Conservation (phyloP, 2,888 invertebrate species). For the Pherbina coryleti region DNA sequence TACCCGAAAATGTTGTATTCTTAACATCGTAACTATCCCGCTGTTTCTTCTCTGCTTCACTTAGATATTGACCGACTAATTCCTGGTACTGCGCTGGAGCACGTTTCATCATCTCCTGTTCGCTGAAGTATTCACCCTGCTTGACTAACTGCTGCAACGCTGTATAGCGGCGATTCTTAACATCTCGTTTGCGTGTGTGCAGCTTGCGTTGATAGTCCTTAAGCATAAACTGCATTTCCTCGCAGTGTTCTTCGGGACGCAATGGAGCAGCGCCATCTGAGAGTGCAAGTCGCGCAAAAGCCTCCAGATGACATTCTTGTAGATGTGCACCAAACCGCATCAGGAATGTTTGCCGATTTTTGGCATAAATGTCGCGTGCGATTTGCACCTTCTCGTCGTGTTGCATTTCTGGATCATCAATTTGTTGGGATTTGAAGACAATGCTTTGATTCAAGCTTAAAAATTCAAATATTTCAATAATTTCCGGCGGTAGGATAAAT, state of each 20-base stretch:
- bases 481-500: slow-evolving; percentile 48
- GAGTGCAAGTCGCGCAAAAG: slow-evolving; percentile 73
- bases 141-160: slow-evolving; percentile 81
- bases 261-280: slow-evolving; percentile 55
- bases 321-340: slow-evolving; percentile 82
- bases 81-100: slow-evolving; percentile 93
- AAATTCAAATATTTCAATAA: slow-evolving; percentile 59
- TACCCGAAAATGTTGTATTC: slow-evolving; percentile 77
- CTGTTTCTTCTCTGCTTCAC: slow-evolving; percentile 79
- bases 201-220: slow-evolving; percentile 74
- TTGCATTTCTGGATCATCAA: slow-evolving; percentile 81
- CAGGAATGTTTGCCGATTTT: slow-evolving; percentile 80
- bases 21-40: slow-evolving; percentile 74
- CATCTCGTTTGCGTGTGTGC: slow-evolving; percentile 71
- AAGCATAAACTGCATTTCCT: slow-evolving; percentile 76
- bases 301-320: slow-evolving; percentile 76
- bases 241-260: slow-evolving; percentile 63
- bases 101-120: slow-evolving; percentile 92
- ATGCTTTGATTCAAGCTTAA: slow-evolving; percentile 60
- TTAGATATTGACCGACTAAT: slow-evolving; percentile 87
- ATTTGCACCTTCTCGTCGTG: slow-evolving; percentile 78
- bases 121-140: slow-evolving; percentile 83
- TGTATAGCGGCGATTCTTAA: slow-evolving; percentile 85
- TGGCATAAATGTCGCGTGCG: slow-evolving; percentile 75
- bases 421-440: slow-evolving; percentile 86